Conservation (phyloP, 2,888 invertebrate genomes). For the Merodon equestris region DNA sequence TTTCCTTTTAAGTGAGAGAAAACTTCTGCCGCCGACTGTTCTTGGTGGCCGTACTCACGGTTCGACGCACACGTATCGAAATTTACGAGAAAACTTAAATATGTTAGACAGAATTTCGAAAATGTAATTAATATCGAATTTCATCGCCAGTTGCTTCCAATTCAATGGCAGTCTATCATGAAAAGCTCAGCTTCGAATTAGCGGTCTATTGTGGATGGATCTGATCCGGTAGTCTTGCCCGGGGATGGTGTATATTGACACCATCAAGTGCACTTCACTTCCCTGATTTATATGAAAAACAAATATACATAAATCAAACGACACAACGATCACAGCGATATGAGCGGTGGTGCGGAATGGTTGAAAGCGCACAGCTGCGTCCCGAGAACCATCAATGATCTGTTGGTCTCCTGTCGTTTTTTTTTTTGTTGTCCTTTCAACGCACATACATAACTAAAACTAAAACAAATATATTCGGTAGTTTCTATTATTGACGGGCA, state of each 20-base stretch:
- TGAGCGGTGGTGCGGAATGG: too few species aligned
- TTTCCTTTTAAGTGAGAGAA: background rate
- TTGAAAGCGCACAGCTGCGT: too few species aligned
- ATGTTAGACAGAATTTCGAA: conserved; percentile 39
- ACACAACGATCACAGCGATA: too few species aligned
- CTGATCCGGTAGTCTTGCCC: too few species aligned
- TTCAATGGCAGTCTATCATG: conserved; percentile 30
- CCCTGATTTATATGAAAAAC: too few species aligned
- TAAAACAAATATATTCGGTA: too few species aligned
- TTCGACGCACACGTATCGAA: conserved; percentile 29
- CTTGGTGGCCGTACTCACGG: background rate
- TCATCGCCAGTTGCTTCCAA: conserved; percentile 13
- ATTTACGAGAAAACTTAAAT: conserved; percentile 36
- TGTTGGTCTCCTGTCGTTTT: background rate
- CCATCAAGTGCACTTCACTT: too few species aligned
- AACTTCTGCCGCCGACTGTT: conserved; percentile 10
- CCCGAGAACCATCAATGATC: background rate
- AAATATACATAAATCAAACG: too few species aligned
- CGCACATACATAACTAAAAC: too few species aligned
- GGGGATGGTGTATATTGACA: too few species aligned
- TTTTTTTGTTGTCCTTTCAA: too few species aligned
- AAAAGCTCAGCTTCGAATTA: conserved; percentile 29
- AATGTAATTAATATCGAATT: conserved; percentile 49
- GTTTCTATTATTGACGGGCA: background rate
- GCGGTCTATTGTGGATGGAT: conserved; percentile 1